Conservation (phyloP, 2,797 vertebrate species). For the Morus bassanus region DNA sequence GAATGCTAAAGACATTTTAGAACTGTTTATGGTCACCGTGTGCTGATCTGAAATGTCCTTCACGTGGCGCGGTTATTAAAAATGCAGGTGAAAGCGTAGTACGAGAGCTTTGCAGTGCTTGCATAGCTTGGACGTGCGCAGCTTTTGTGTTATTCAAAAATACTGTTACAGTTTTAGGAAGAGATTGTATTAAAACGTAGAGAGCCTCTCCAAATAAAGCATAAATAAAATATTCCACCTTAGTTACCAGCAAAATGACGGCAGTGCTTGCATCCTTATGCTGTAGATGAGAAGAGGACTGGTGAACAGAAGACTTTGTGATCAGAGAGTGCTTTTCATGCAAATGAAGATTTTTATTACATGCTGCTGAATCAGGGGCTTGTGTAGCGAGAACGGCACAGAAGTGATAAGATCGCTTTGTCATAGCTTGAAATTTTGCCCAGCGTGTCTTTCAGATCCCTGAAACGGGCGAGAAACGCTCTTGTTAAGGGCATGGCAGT, state of each 20-base stretch:
- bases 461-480: not conserved
- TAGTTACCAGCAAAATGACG: not conserved
- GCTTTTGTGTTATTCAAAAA: not conserved
- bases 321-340: slow-evolving; percentile 66
- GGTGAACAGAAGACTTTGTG: slow-evolving; percentile 55
- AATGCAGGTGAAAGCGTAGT: not conserved
- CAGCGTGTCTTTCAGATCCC: slow-evolving; percentile 39
- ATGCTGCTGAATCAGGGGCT: slow-evolving; percentile 58
- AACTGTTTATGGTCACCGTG: not conserved
- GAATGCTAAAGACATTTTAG: not conserved
- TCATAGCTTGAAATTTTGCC: slow-evolving; percentile 61
- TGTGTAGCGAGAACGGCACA: slow-evolving; percentile 59
- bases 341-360: slow-evolving; percentile 66
- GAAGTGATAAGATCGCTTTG: slow-evolving; percentile 61
- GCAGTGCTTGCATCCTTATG: not conserved
- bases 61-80: not conserved
- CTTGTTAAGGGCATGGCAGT: slow-evolving; percentile 16
- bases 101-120: not conserved
- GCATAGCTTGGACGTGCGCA: not conserved
- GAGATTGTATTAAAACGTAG: not conserved
- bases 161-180: not conserved
- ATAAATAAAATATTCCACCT: slow-evolving; percentile 15
- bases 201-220: slow-evolving; percentile 19
- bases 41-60: slow-evolving; percentile 43
- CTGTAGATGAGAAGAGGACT: slow-evolving; percentile 25